Conservation (phyloP, 1,140 invertebrate species). For the Achatina immaculata region DNA sequence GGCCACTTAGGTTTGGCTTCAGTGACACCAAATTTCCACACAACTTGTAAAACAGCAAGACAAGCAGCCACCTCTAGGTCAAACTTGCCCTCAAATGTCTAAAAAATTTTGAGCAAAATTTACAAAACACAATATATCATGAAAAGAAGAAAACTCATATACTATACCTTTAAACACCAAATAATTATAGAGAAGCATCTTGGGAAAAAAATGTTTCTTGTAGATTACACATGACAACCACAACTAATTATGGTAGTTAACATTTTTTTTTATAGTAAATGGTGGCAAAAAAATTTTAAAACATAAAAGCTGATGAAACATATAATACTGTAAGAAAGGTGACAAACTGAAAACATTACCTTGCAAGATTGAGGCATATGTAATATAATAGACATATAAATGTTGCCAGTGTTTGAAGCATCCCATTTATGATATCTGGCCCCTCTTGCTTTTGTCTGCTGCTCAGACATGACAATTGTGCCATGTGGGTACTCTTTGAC, state of each 20-base stretch:
- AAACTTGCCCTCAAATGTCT: conserved; percentile 37
- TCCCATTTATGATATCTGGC: conserved; percentile 53
- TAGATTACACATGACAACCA: background rate
- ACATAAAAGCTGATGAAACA: too few species aligned
- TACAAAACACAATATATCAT: background rate
- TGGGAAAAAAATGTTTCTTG: background rate
- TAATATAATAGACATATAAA: conserved; percentile 52
- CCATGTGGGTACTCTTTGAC: conserved; percentile 42
- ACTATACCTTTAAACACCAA: background rate
- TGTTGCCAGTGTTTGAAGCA: conserved; percentile 50
- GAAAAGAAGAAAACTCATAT: background rate
- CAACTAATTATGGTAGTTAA: too few species aligned
- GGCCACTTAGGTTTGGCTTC: conserved; percentile 53
- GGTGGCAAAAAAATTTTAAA: too few species aligned
- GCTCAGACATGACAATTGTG: conserved; percentile 51
- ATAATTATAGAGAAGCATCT: background rate
- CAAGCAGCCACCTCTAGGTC: conserved; percentile 45
- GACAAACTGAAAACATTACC: conserved; percentile 34
- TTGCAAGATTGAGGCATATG: conserved; percentile 27
- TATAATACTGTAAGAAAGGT: too few species aligned
- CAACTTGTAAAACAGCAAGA: conserved; percentile 44
- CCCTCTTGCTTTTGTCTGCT: conserved; percentile 53
- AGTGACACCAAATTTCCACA: conserved; percentile 42
- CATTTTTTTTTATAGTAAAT: too few species aligned
- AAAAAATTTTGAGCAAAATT: too few species aligned